Evolutionary conservation across 2,888 invertebrate species (phyloP), one percentile per base, ranked within the genome.

Genomic region (Anthophora plumipes): DNA sequence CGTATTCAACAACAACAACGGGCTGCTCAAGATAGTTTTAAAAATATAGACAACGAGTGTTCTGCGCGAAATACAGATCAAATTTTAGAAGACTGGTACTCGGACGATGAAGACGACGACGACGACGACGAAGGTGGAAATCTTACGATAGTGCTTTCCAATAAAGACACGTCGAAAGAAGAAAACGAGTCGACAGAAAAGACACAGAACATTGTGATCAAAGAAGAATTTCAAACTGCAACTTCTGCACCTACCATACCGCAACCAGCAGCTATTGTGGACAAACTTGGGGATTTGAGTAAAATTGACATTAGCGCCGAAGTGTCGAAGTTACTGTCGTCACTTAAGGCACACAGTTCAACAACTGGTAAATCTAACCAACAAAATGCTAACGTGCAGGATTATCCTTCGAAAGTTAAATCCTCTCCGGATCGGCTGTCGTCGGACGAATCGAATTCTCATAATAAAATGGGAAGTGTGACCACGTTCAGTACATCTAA

Each of bases 101-200:
- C 97, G 1, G 97, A 97, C 91, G 97, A 97, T 84, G 97, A 97
- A 88, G 96, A 96, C 88, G 97, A 96, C 78, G 94, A 94, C 25
- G 91, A 92, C 37, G 91, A 92, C 5, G 91, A 94, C 69, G 94
- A 91, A 67, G 83, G 84, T 25, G 89, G 92, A 76, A 91, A 92
- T 83, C 84, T 93, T 43, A 92, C 92, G 14, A 93, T 97, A 96
- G 96, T 97, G 96, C 92, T 97, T 96, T 64, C 85, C 7, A 71
- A 67, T 4, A 97, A 97, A 92, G 97, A 97, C 87, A 97, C 96
- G 87, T 96, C 96, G 88, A 97, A 96, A 85, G 95, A 95, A 5
- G 92, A 92, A 12, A 86, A 79, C 41, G 89, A 91, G 43, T 60
- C 79, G 11, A 68, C 90, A 31, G 94, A 93, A 74, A 92, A 89